Evolutionary conservation across 2,888 invertebrate genomes (phyloP).

Genomic region (Rhorus exstirpatorius): DNA sequence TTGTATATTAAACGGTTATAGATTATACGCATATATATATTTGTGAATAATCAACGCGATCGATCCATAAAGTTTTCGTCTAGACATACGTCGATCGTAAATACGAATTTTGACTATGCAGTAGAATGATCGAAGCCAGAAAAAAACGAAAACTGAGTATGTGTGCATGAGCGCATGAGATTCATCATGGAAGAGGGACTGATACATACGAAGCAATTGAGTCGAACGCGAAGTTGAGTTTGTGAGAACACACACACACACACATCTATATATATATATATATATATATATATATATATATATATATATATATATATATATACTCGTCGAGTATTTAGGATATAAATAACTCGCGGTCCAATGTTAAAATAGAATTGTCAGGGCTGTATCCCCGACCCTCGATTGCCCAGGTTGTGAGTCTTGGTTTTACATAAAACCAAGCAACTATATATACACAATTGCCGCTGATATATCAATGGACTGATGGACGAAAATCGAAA

Average conservation of each 20-base stretch:
- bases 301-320: constrained; percentile 3
- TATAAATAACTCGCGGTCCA: constrained; percentile 81
- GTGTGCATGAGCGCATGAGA: constrained; percentile 31
- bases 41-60: background rate
- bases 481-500: constrained; percentile 41
- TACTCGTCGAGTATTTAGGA: constrained; percentile 48
- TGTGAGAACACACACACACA: no score
- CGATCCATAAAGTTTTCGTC: constrained; percentile 10
- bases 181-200: constrained; percentile 17
- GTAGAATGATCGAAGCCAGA: constrained; percentile 36
- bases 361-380: constrained; percentile 82
- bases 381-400: constrained; percentile 78
- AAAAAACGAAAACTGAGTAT: constrained; percentile 30
- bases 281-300: background rate
- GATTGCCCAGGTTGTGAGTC: constrained; percentile 69
- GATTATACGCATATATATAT: background rate
- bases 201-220: constrained; percentile 74
- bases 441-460: constrained; percentile 2
- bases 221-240: constrained; percentile 74
- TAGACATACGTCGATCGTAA: constrained; percentile 21
- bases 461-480: constrained; percentile 31
- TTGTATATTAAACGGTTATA: background rate
- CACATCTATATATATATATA: background rate
- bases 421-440: constrained; percentile 20
- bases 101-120: constrained; percentile 12